A percentile compares a stretch with the other conserved stretches of the same genome.
phyloP scores from a whole-genome alignment of 2,888 invertebrate species.

The Leuctra nigra region DNA sequence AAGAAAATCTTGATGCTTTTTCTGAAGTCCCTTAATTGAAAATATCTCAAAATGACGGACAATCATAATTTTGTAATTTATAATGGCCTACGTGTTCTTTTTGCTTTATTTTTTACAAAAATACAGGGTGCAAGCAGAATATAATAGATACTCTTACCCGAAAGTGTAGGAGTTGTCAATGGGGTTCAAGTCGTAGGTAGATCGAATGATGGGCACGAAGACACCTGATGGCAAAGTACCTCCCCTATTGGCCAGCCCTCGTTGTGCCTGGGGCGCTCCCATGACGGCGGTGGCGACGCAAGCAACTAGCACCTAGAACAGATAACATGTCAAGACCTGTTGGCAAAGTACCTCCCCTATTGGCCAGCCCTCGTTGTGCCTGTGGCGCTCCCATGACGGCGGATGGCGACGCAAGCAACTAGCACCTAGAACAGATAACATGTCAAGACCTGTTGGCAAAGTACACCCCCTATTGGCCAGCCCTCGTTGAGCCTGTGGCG shows the following conservation, averaged over 20 bases:
- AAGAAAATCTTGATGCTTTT: too few relatives aligned
- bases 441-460: slow-evolving; percentile 28
- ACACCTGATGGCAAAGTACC: slow-evolving; percentile 27
- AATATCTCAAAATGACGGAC: too few relatives aligned
- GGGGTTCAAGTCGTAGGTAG: slow-evolving; percentile 35
- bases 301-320: slow-evolving; percentile 33
- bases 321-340: slow-evolving; percentile 33
- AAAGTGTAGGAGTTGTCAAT: slow-evolving; percentile 35
- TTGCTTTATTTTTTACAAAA: too few relatives aligned
- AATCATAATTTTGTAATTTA: too few relatives aligned
- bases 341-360: slow-evolving; percentile 15
- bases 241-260: background rate
- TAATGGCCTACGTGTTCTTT: too few relatives aligned
- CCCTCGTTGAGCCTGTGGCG: slow-evolving; percentile 5
- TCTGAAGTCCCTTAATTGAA: too few relatives aligned
- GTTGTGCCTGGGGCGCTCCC: slow-evolving; percentile 10
- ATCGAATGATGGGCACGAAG: slow-evolving; percentile 34
- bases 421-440: slow-evolving; percentile 34
- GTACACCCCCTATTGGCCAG: background rate
- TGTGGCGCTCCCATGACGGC: slow-evolving; percentile 8
- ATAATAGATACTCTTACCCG: slow-evolving; percentile 34
- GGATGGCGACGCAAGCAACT: slow-evolving; percentile 33
- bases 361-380: background rate
- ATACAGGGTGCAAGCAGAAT: too few relatives aligned
- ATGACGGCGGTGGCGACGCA: slow-evolving; percentile 29